A percentile compares a stretch with the other conserved stretches of the same genome.
Evolutionary conservation across 2,888 invertebrate genomes (phyloP).

Genomic region (Cotesia congregata): DNA sequence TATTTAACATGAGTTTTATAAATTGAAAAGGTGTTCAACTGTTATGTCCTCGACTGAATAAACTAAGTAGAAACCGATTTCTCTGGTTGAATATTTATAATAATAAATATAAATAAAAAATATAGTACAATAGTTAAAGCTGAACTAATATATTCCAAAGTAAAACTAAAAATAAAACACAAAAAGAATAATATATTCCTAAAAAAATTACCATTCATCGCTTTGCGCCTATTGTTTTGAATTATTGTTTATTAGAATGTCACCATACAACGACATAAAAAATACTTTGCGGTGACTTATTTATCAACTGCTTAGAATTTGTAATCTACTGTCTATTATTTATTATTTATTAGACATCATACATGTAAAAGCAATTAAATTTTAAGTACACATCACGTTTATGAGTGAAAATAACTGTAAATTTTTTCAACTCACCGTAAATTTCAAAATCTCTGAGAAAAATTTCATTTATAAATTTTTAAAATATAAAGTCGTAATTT

Average conservation of each 20-base stretch:
- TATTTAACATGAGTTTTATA: slow-evolving; percentile 4
- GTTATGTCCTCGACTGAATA: slow-evolving; percentile 4
- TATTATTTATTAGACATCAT: neutral
- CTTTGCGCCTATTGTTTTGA: neutral
- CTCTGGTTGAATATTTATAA: neutral
- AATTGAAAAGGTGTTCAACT: slow-evolving; percentile 2
- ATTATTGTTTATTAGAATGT: neutral
- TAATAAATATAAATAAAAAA: neutral
- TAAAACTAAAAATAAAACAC: neutral
- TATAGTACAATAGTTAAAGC: neutral
- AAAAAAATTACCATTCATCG: neutral
- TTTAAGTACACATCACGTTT: too few species aligned
- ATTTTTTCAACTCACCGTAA: neutral
- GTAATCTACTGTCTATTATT: neutral
- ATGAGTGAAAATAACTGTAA: neutral
- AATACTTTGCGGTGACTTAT: neutral
- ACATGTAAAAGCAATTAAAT: neutral
- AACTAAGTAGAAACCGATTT: slow-evolving; percentile 9
- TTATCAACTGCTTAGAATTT: neutral
- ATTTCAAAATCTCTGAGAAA: neutral
- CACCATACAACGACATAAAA: neutral
- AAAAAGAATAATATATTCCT: neutral
- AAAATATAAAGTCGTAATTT: neutral
- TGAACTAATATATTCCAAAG: too few species aligned
- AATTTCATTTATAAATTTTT: neutral